Percentiles rank a stretch among this genome's conserved stretches.
Conservation (phyloP, 2,888 invertebrate species). For the Caradrina clavipalpis region DNA sequence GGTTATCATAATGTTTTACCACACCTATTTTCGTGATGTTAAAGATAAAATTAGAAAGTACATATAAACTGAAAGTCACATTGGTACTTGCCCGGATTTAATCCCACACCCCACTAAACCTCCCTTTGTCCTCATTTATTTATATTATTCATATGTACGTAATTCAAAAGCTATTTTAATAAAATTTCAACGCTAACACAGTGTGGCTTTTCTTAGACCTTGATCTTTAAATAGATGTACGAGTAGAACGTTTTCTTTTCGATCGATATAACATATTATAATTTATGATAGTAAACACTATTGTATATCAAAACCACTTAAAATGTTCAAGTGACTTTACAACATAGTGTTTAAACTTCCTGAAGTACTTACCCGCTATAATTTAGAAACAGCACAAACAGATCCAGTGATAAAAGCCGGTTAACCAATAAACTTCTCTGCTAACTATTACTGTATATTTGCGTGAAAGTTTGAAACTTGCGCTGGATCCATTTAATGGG, state of each 20-base stretch:
- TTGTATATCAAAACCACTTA: no score
- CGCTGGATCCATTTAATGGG: slow-evolving; percentile 51
- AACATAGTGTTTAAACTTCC: slow-evolving; percentile 16
- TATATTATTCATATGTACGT: no score
- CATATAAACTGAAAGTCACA: neutral
- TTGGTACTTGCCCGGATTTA: neutral
- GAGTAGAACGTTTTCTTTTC: no score
- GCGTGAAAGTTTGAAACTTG: slow-evolving; percentile 46
- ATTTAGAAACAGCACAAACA: slow-evolving; percentile 38
- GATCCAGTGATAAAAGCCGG: slow-evolving; percentile 38
- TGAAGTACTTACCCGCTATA: slow-evolving; percentile 12
- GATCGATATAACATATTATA: no score
- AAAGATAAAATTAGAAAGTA: no score
- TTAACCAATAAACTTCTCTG: slow-evolving; percentile 51
- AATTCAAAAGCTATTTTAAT: neutral
- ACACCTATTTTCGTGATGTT: no score
- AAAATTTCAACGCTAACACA: neutral
- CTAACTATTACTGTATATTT: slow-evolving; percentile 52
- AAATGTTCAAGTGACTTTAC: neutral
- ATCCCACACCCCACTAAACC: no score
- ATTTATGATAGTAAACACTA: no score
- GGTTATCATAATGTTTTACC: no score
- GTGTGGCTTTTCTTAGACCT: neutral
- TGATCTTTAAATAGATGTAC: no score
- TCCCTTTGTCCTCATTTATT: no score